phyloP scores from a whole-genome alignment of 2,113 vertebrate species.

The Sceloporus tristichus region DNA sequence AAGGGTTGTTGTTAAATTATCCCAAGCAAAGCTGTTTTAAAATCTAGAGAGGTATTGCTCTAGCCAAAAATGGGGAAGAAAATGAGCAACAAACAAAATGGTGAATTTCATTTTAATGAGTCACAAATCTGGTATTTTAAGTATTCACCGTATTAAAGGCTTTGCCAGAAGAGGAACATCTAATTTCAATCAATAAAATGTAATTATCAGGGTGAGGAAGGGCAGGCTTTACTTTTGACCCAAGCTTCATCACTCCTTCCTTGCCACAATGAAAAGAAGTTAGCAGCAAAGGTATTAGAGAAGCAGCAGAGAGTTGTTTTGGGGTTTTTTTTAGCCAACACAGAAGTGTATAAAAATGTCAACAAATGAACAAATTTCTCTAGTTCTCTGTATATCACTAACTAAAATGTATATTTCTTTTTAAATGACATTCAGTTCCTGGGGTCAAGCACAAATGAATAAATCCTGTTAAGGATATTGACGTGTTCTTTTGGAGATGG shows the following conservation, averaged over 20 bases:
- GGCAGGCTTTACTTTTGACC: constrained; percentile 37
- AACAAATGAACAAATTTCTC: constrained; percentile 49
- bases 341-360: constrained; percentile 48
- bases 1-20: background rate
- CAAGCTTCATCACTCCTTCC: background rate
- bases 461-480: constrained; percentile 44
- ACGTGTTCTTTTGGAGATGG: constrained; percentile 38
- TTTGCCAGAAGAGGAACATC: constrained; percentile 48
- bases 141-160: constrained; percentile 45
- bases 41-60: background rate
- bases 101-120: constrained; percentile 54
- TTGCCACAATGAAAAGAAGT: constrained; percentile 14
- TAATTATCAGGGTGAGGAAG: constrained; percentile 55
- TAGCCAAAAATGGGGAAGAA: constrained; percentile 6
- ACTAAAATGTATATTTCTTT: constrained; percentile 58
- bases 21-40: background rate
- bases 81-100: background rate
- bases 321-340: background rate
- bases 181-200: constrained; percentile 62
- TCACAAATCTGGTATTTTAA: constrained; percentile 45
- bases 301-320: background rate
- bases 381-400: constrained; percentile 36
- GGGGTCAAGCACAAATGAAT: constrained; percentile 53
- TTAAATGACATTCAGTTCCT: constrained; percentile 62
- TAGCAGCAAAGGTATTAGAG: constrained; percentile 16